Percentiles rank a stretch among this genome's conserved stretches.
phyloP scores from a whole-genome alignment of 2,888 invertebrate species.

The Pherbina coryleti region DNA sequence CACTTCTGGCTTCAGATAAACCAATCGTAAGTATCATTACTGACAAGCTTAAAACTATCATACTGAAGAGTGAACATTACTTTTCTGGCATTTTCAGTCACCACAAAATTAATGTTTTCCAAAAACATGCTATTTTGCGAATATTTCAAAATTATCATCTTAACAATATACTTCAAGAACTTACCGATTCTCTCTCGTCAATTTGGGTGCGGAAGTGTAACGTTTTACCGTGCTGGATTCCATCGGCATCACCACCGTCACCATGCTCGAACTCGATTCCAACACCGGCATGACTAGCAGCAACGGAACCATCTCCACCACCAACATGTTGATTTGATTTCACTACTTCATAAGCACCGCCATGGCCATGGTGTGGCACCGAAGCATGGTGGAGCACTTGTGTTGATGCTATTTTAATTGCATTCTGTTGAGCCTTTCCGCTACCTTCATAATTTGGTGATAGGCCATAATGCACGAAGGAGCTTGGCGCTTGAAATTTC shows the following conservation, averaged over 20 bases:
- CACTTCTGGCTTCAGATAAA: too few species aligned
- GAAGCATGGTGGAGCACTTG: neutral
- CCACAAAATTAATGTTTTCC: too few species aligned
- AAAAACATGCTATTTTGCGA: too few species aligned
- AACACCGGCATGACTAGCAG: neutral
- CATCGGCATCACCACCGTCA: slow-evolving; percentile 41
- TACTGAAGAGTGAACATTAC: too few species aligned
- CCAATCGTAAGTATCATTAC: too few species aligned
- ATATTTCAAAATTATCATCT: too few species aligned
- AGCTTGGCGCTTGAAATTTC: slow-evolving; percentile 55
- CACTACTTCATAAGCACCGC: neutral
- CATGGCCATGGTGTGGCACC: neutral
- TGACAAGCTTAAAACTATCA: too few species aligned
- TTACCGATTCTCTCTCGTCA: neutral
- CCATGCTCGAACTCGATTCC: neutral
- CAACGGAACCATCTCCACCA: neutral
- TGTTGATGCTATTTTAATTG: neutral
- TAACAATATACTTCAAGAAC: neutral
- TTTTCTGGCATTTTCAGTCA: too few species aligned
- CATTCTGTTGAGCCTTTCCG: neutral
- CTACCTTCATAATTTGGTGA: slow-evolving; percentile 64
- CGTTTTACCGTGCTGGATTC: slow-evolving; percentile 37
- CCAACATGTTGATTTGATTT: slow-evolving; percentile 14
- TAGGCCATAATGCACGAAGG: slow-evolving; percentile 57
- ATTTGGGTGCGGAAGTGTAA: slow-evolving; percentile 5